These are phyloP conservation scores for Girardinus metallicus DNA, from an alignment of 2,797 vertebrate species.

Conservation along the genomic window DNA sequence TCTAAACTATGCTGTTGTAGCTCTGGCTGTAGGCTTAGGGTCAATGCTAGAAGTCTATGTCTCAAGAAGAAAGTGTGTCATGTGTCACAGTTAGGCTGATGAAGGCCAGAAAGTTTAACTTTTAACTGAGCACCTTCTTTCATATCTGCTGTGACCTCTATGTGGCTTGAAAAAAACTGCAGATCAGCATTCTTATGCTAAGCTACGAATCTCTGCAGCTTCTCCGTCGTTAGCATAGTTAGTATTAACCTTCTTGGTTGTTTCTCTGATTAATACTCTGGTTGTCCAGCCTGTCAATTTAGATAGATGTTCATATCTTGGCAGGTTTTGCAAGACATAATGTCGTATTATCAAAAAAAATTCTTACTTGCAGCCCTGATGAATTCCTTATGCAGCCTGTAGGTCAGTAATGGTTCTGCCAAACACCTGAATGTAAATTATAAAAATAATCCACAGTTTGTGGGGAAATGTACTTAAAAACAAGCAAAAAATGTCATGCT, in stretches of 20 bases:
- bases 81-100: background rate
- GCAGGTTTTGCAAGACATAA: background rate
- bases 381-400: constrained; percentile 97
- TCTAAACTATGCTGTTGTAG: background rate
- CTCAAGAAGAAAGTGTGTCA: background rate
- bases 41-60: background rate
- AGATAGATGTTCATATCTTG: background rate
- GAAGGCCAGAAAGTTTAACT: background rate
- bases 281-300: background rate
- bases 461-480: constrained; percentile 1
- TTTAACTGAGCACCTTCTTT: background rate
- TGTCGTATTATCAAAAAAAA: background rate
- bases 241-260: background rate
- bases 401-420: constrained; percentile 95
- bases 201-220: background rate
- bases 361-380: constrained; percentile 97
- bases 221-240: background rate
- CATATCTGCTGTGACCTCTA: background rate
- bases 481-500: background rate
- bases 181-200: background rate
- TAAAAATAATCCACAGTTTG: constrained; percentile 16
- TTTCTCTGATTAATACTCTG: background rate
- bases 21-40: background rate
- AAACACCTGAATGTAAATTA: constrained; percentile 85
- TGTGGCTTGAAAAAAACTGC: background rate